These are phyloP conservation scores for Pelecanus crispus DNA, from an alignment of 2,113 vertebrate species.

Conservation along the genomic window DNA sequence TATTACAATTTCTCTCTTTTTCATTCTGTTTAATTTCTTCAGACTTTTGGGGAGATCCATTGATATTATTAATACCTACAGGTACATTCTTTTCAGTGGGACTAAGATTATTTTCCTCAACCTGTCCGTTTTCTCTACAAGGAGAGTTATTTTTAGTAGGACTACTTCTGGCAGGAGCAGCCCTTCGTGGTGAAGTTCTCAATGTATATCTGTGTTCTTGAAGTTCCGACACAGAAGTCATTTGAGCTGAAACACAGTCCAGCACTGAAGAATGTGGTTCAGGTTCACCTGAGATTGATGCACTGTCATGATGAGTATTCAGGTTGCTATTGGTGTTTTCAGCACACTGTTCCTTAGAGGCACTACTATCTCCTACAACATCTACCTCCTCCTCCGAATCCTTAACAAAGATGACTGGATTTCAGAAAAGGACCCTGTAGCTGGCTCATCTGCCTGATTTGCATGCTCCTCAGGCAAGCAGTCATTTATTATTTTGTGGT, in stretches of 20 bases:
- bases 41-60: slow-evolving; percentile 59
- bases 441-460: slow-evolving; percentile 68
- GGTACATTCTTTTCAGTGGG: slow-evolving; percentile 67
- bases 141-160: slow-evolving; percentile 85
- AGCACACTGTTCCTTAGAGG: slow-evolving; percentile 80
- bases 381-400: slow-evolving; percentile 90
- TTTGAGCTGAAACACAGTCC: slow-evolving; percentile 75
- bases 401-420: slow-evolving; percentile 83
- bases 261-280: slow-evolving; percentile 72
- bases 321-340: slow-evolving; percentile 70
- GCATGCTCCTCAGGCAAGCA: slow-evolving; percentile 67
- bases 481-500: slow-evolving; percentile 74
- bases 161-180: slow-evolving; percentile 77
- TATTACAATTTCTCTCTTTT: slow-evolving; percentile 67
- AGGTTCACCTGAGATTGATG: slow-evolving; percentile 84
- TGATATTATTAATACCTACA: slow-evolving; percentile 69
- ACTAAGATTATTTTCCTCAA: slow-evolving; percentile 80
- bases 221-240: slow-evolving; percentile 84
- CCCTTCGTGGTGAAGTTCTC: slow-evolving; percentile 91
- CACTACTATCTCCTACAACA: slow-evolving; percentile 85
- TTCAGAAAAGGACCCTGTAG: slow-evolving; percentile 76
- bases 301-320: slow-evolving; percentile 61
- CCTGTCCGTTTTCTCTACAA: slow-evolving; percentile 84
- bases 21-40: slow-evolving; percentile 69
- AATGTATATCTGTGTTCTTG: slow-evolving; percentile 95